Evolutionary conservation across 2,888 invertebrate species (phyloP).

Genomic region (Euplexia lucipara): DNA sequence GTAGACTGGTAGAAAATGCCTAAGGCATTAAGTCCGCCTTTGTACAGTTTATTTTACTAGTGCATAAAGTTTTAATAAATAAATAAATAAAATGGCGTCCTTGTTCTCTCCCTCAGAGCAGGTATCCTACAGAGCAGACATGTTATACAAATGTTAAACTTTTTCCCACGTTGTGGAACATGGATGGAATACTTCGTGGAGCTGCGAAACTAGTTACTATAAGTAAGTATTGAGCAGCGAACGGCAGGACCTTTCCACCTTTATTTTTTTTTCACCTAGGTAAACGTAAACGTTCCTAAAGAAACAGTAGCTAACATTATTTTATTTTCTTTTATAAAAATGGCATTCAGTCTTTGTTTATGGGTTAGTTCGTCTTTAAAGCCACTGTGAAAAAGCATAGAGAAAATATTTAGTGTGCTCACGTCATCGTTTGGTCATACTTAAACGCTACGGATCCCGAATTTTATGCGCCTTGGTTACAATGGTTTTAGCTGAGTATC

Average conservation of each 20-base stretch:
- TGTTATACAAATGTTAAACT: slow-evolving; percentile 31
- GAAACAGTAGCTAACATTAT: slow-evolving; percentile 9
- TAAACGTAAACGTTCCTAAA: slow-evolving; percentile 22
- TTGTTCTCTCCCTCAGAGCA: slow-evolving; percentile 7
- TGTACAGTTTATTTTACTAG: too few species aligned
- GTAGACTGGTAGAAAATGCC: too few species aligned
- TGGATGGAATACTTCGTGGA: slow-evolving; percentile 27
- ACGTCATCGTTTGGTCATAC: slow-evolving; percentile 33
- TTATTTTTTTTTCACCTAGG: slow-evolving; percentile 18
- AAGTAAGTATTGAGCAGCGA: slow-evolving; percentile 23
- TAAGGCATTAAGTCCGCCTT: too few species aligned
- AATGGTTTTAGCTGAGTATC: slow-evolving; percentile 32
- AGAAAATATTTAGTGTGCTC: slow-evolving; percentile 15
- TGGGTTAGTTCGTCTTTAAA: slow-evolving; percentile 13
- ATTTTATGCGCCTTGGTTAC: slow-evolving; percentile 20
- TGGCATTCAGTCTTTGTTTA: slow-evolving; percentile 10
- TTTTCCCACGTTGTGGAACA: slow-evolving; percentile 34
- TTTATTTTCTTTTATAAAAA: slow-evolving; percentile 9
- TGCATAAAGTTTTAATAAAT: too few species aligned
- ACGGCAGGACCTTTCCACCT: slow-evolving; percentile 27
- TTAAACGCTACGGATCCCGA: not conserved
- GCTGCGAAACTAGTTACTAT: slow-evolving; percentile 41
- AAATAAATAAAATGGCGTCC: slow-evolving; percentile 35
- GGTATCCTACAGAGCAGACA: slow-evolving; percentile 8
- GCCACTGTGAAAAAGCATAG: slow-evolving; percentile 13